Conservation (phyloP, 2,888 invertebrate genomes). For the Mesopsocus fuscifrons region DNA sequence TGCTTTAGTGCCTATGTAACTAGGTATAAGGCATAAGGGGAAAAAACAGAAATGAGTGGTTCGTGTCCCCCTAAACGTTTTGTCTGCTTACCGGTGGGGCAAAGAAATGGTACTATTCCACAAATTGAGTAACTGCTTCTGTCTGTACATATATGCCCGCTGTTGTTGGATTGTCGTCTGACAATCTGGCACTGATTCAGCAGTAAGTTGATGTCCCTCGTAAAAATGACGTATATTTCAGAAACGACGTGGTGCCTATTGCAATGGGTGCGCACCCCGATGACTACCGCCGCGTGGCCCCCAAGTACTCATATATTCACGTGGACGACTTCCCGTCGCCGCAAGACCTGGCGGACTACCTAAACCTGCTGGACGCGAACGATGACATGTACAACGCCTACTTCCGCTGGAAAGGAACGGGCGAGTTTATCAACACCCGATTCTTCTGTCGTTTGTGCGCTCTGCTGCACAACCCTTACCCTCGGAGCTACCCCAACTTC, state of each 20-base stretch:
- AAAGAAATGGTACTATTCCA: too few relatives aligned
- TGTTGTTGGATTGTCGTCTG: too few relatives aligned
- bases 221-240: too few relatives aligned
- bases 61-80: too few relatives aligned
- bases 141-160: too few relatives aligned
- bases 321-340: constrained; percentile 32
- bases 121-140: too few relatives aligned
- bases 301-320: constrained; percentile 30
- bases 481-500: background rate
- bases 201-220: too few relatives aligned
- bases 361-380: constrained; percentile 27
- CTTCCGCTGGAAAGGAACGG: constrained; percentile 37
- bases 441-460: constrained; percentile 39
- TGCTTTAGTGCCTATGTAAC: too few relatives aligned
- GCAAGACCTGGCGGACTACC: constrained; percentile 28
- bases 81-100: too few relatives aligned
- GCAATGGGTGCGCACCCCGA: constrained; percentile 31
- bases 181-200: too few relatives aligned
- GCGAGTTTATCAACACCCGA: constrained; percentile 28
- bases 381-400: constrained; percentile 31
- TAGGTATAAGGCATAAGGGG: too few relatives aligned
- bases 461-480: constrained; percentile 22
- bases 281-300: constrained; percentile 29
- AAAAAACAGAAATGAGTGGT: too few relatives aligned
- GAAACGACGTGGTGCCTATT: constrained; percentile 29